Evolutionary conservation across 1,140 invertebrate species (phyloP).

Genomic region (Listronotus bonariensis): DNA sequence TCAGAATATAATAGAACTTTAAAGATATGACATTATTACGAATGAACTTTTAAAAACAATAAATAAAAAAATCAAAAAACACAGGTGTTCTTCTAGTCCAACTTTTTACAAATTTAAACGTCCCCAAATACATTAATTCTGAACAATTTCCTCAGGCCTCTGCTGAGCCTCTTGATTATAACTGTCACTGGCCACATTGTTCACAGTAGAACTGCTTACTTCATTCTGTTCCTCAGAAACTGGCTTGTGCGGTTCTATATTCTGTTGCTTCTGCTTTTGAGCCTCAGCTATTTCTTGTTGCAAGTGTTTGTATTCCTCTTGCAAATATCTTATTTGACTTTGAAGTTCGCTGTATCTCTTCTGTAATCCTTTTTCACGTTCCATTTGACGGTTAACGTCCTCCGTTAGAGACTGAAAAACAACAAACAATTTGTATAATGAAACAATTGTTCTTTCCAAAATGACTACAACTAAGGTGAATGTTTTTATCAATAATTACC

Average conservation of each 20-base stretch:
- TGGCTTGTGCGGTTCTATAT: not conserved
- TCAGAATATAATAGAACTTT: too few species aligned
- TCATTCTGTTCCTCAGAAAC: constrained; percentile 6
- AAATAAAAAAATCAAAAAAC: too few species aligned
- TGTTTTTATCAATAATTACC: constrained; percentile 32
- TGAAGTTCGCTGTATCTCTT: constrained; percentile 74
- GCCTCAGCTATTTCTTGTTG: constrained; percentile 17
- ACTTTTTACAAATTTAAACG: too few species aligned
- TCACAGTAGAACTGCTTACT: constrained; percentile 6
- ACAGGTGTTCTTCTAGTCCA: too few species aligned
- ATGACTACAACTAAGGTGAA: not conserved
- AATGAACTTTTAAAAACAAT: too few species aligned
- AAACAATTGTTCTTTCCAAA: not conserved
- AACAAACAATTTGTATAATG: not conserved
- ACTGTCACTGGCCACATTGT: not conserved
- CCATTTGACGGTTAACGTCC: constrained; percentile 90
- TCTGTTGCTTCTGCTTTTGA: too few species aligned
- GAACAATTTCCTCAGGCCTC: not conserved
- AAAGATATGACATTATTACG: too few species aligned
- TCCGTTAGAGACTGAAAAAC: constrained; percentile 78
- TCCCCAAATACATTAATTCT: not conserved
- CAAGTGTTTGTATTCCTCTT: constrained; percentile 33
- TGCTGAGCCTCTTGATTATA: not conserved
- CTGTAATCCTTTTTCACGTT: constrained; percentile 88
- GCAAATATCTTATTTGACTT: constrained; percentile 55